phyloP scores from a whole-genome alignment of 2,888 invertebrate genomes.

The Papilio gigon region DNA sequence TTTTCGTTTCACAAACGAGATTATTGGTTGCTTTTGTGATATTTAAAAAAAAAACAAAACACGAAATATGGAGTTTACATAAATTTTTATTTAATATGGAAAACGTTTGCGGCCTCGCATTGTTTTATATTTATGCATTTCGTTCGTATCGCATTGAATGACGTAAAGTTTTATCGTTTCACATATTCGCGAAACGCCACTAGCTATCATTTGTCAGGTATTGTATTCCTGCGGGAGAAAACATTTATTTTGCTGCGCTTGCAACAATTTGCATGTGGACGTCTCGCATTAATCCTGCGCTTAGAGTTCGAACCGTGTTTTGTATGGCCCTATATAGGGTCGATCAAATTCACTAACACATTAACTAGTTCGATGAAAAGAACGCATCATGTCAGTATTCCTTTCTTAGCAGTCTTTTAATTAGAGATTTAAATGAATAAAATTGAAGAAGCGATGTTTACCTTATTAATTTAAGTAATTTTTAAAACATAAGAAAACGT shows the following conservation, averaged over 20 bases:
- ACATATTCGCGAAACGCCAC: constrained; percentile 70
- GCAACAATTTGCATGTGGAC: constrained; percentile 66
- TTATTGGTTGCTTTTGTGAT: constrained; percentile 37
- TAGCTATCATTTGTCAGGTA: constrained; percentile 74
- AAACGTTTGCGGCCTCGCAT: constrained; percentile 15
- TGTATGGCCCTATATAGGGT: constrained; percentile 42
- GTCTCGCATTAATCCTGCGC: constrained; percentile 63
- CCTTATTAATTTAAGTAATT: neutral
- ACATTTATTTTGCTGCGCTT: constrained; percentile 66
- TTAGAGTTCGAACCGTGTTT: constrained; percentile 54
- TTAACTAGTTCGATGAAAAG: neutral
- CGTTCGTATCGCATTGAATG: constrained; percentile 44
- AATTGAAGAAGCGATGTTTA: too few relatives aligned
- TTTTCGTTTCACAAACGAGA: constrained; percentile 30
- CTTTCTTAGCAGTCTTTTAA: too few relatives aligned
- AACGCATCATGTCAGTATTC: too few relatives aligned
- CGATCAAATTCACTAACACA: neutral
- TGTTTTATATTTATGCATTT: constrained; percentile 29
- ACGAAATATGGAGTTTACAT: constrained; percentile 26
- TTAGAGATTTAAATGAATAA: too few relatives aligned
- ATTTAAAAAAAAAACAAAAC: constrained; percentile 12
- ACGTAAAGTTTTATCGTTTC: constrained; percentile 62
- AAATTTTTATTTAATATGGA: constrained; percentile 32
- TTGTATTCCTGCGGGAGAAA: constrained; percentile 63
- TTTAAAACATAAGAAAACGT: neutral